Percentiles rank a stretch among this genome's conserved stretches.
These are phyloP conservation scores for Pachypeltis micranthus DNA, from an alignment of 1,140 invertebrate genomes.

Conservation along the genomic window DNA sequence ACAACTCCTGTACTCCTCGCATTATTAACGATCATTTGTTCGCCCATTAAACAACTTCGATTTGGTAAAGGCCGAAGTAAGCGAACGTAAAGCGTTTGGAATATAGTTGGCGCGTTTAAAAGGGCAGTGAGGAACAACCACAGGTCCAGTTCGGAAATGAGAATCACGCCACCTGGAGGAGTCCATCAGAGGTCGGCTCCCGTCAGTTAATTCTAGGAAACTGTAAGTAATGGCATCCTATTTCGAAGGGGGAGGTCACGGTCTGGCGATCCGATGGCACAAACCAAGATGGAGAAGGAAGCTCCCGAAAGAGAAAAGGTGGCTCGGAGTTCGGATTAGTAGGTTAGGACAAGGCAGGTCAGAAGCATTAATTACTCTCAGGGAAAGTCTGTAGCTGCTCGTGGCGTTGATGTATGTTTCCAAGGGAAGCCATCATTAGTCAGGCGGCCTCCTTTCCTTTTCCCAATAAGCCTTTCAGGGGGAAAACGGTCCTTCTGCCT, in stretches of 20 bases:
- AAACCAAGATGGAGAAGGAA: background rate
- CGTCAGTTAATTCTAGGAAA: no score
- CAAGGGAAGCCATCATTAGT: slow-evolving; percentile 16
- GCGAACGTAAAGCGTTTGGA: no score
- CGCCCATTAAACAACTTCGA: no score
- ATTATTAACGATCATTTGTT: no score
- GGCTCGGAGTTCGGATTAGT: slow-evolving; percentile 11
- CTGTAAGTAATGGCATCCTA: background rate
- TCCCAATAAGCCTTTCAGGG: slow-evolving; percentile 7
- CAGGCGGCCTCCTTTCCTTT: background rate
- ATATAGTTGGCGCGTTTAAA: no score
- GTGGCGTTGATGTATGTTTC: slow-evolving; percentile 19
- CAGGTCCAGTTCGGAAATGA: no score
- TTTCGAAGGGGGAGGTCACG: background rate
- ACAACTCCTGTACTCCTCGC: no score
- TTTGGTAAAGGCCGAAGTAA: no score
- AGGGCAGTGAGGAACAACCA: no score
- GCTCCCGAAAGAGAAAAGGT: background rate
- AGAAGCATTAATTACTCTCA: slow-evolving; percentile 13
- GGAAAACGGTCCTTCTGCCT: background rate
- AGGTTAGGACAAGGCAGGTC: slow-evolving; percentile 15
- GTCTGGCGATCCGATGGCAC: slow-evolving; percentile 1
- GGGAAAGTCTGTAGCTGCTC: slow-evolving; percentile 15
- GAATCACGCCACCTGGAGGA: no score
- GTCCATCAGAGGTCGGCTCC: no score